These are phyloP conservation scores for Hylaea fasciaria DNA, from an alignment of 2,888 invertebrate genomes.

Conservation along the genomic window DNA sequence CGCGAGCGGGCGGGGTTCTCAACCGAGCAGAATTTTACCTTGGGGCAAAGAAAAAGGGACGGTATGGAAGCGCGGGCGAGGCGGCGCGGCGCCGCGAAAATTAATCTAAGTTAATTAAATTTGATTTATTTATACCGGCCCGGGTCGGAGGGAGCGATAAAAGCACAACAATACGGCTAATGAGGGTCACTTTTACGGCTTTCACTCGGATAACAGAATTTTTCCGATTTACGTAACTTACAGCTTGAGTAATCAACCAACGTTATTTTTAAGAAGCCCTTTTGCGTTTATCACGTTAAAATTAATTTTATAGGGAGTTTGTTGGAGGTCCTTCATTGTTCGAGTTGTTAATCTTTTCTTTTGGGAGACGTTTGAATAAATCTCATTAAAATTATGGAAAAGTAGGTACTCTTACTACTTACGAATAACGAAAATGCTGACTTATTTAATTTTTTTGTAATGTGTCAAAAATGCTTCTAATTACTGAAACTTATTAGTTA, in stretches of 20 bases:
- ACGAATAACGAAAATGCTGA: too few relatives aligned
- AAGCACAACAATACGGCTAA: slow-evolving; percentile 81
- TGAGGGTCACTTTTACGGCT: slow-evolving; percentile 81
- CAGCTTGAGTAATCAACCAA: slow-evolving; percentile 58
- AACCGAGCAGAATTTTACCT: slow-evolving; percentile 67
- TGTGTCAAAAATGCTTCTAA: too few relatives aligned
- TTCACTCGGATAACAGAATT: slow-evolving; percentile 73
- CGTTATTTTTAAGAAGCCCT: slow-evolving; percentile 58
- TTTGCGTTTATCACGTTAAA: slow-evolving; percentile 31
- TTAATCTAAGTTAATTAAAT: slow-evolving; percentile 85
- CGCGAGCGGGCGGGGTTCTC: slow-evolving; percentile 61
- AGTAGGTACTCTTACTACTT: too few relatives aligned
- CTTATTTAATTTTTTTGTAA: too few relatives aligned
- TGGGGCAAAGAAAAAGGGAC: slow-evolving; percentile 79
- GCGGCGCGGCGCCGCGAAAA: slow-evolving; percentile 73
- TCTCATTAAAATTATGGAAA: too few relatives aligned
- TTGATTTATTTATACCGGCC: slow-evolving; percentile 82
- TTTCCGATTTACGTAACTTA: slow-evolving; percentile 74
- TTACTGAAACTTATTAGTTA: too few relatives aligned
- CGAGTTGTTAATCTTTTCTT: neutral
- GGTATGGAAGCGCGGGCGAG: slow-evolving; percentile 54
- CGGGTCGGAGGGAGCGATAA: slow-evolving; percentile 70
- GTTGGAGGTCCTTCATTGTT: neutral
- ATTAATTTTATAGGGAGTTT: slow-evolving; percentile 5
- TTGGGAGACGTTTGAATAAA: too few relatives aligned